phyloP scores from a whole-genome alignment of 2,797 vertebrate species.

The Gallirallus australis region DNA sequence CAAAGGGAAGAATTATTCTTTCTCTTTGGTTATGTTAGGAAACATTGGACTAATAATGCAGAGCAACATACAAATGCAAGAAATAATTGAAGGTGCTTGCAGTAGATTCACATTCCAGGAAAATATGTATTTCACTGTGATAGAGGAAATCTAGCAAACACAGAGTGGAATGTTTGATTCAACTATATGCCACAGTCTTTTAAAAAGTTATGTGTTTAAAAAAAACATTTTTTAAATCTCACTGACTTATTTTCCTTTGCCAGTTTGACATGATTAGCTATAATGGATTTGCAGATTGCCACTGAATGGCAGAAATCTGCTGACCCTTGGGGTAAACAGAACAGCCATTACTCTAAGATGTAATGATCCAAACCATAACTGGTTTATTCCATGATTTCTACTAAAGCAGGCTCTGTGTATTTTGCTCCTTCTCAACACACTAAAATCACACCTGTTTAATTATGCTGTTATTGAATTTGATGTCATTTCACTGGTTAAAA shows the following conservation, averaged over 20 bases:
- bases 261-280: slow-evolving; percentile 16
- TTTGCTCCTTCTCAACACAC: neutral
- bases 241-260: slow-evolving; percentile 13
- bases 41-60: neutral
- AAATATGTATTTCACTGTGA: neutral
- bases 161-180: neutral
- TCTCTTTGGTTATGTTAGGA: neutral
- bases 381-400: slow-evolving; percentile 8
- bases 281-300: slow-evolving; percentile 37
- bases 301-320: slow-evolving; percentile 37
- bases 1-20: neutral
- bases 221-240: neutral
- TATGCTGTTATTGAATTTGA: neutral
- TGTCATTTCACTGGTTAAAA: neutral
- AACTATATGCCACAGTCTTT: neutral
- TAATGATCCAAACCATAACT: slow-evolving; percentile 34
- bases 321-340: slow-evolving; percentile 55
- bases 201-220: neutral
- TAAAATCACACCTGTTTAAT: slow-evolving; percentile 51
- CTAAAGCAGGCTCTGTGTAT: neutral
- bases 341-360: slow-evolving; percentile 26
- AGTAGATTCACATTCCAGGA: neutral
- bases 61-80: neutral
- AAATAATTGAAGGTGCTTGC: neutral
- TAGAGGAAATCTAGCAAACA: neutral